phyloP scores from a whole-genome alignment of 2,888 invertebrate species.

The Suillia variegata region DNA sequence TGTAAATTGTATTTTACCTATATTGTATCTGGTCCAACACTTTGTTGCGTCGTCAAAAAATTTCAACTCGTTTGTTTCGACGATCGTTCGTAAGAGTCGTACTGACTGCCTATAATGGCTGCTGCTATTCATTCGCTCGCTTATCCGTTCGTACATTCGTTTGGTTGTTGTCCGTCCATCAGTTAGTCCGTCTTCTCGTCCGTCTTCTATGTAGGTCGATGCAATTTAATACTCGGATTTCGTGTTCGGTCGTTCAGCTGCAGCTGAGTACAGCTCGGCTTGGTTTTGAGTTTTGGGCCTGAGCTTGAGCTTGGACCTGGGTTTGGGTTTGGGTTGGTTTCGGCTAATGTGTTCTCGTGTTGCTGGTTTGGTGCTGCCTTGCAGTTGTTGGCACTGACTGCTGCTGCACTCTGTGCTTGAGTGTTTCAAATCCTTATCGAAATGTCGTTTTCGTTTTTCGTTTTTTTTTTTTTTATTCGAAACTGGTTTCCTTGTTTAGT shows the following conservation, averaged over 20 bases:
- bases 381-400: not conserved
- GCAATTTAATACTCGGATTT: slow-evolving; percentile 54
- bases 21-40: too few relatives aligned
- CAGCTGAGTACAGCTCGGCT: slow-evolving; percentile 23
- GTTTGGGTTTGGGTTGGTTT: slow-evolving; percentile 34
- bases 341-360: slow-evolving; percentile 30
- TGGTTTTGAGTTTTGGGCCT: not conserved
- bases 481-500: slow-evolving; percentile 24
- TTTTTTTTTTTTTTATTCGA: too few relatives aligned
- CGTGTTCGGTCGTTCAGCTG: slow-evolving; percentile 24
- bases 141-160: not conserved
- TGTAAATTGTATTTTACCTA: too few relatives aligned
- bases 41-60: too few relatives aligned
- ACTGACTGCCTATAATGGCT: not conserved
- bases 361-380: too few relatives aligned
- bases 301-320: slow-evolving; percentile 16
- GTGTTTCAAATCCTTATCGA: slow-evolving; percentile 30
- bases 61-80: too few relatives aligned
- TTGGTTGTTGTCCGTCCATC: not conserved
- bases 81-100: not conserved
- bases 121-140: not conserved
- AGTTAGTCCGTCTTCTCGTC: slow-evolving; percentile 9
- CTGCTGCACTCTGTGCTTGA: not conserved
- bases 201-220: slow-evolving; percentile 57
- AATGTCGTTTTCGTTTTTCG: not conserved